These are phyloP conservation scores for Caranx ignobilis DNA, from an alignment of 2,113 vertebrate species.

Conservation along the genomic window DNA sequence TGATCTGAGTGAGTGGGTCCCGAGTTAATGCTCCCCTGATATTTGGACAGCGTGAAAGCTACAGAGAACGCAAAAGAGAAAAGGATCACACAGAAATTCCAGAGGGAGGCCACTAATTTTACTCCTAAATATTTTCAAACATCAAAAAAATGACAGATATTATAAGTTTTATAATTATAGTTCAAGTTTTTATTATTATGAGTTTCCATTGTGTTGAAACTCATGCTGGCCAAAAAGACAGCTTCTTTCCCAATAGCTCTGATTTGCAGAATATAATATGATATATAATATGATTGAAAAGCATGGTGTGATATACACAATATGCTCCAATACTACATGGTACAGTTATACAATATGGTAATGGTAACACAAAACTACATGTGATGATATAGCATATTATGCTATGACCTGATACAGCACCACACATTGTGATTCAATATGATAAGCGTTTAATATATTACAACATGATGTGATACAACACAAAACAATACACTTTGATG, in stretches of 20 bases:
- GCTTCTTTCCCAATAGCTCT: too few species aligned
- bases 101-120: constrained; percentile 23
- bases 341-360: neutral
- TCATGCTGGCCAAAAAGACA: neutral
- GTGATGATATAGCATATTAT: too few species aligned
- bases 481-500: neutral
- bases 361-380: neutral
- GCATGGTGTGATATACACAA: too few species aligned
- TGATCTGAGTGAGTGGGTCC: constrained; percentile 72
- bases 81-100: constrained; percentile 45
- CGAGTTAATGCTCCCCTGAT: constrained; percentile 56
- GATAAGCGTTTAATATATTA: too few species aligned
- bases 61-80: constrained; percentile 44
- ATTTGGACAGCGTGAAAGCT: constrained; percentile 63
- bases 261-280: neutral
- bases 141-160: constrained; percentile 4
- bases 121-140: constrained; percentile 11
- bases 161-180: neutral
- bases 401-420: neutral
- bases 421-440: neutral
- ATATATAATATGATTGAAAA: neutral
- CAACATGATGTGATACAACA: neutral
- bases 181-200: too few species aligned
- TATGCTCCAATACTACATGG: too few species aligned
- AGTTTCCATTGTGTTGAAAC: neutral